A percentile compares a stretch with the other conserved stretches of the same genome.
Evolutionary conservation across 2,113 vertebrate genomes (phyloP).

Genomic region (Pogonocichla stellata): DNA sequence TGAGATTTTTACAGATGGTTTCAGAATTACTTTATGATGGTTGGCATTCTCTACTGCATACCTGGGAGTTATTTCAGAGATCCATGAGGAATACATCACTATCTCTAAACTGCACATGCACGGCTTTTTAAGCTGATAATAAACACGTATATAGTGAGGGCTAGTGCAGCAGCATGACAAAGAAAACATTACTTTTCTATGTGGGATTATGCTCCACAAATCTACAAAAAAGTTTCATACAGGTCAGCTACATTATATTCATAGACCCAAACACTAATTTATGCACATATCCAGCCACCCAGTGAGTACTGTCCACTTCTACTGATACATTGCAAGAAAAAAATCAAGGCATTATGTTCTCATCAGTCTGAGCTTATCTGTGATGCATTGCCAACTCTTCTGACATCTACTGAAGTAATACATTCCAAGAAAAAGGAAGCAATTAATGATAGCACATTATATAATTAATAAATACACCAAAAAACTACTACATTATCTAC

Average conservation of each 20-base stretch:
- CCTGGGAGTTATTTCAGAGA: neutral
- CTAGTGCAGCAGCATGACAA: neutral
- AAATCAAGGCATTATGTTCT: neutral
- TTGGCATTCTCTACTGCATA: neutral
- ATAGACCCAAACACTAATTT: neutral
- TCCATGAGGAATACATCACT: neutral
- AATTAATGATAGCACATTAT: neutral
- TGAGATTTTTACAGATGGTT: neutral
- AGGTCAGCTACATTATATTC: neutral
- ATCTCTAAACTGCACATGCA: neutral
- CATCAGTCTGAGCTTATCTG: neutral
- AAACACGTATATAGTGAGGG: neutral
- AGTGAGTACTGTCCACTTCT: neutral
- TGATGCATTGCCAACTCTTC: neutral
- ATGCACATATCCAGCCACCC: neutral
- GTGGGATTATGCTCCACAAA: neutral
- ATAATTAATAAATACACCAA: neutral
- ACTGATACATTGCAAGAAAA: neutral
- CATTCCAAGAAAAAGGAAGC: neutral
- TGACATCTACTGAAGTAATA: neutral
- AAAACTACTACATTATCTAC: neutral
- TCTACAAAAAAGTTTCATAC: neutral
- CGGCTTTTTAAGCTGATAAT: neutral
- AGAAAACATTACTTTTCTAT: neutral
- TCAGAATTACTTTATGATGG: neutral